Base-by-base conservation (phyloP, 2,113 vertebrate species). In the Mandrillus leucophaeus region DNA sequence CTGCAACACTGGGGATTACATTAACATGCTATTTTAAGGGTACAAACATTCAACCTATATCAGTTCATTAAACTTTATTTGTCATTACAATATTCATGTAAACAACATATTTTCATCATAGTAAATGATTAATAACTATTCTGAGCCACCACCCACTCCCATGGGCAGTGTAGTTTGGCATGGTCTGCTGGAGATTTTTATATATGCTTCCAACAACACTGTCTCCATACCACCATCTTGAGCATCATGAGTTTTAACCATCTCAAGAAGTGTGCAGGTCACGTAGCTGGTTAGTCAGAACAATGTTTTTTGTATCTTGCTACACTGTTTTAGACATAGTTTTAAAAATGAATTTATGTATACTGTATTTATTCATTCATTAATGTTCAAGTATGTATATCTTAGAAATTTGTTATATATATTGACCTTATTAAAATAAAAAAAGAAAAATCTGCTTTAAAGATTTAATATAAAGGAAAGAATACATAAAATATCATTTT, bases 391-490 rank as follows among this genome's bases (percentile, higher is more conserved):
- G 40, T 90, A 64, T 52, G 18, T 50, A 35, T 84, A 25, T 20
- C 23, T 82, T 79, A 79, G 8, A 97, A 88, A 68, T 73, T 88
- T 85, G 90, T 72, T 91, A 80, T 45, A 32, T 3, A 61, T 50
- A 17, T 75, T 23, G 5, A 5, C 20, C 38, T 88, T 89, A 68
- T 94, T 55, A 14, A 91, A 78, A 78, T 18, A 13, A 50, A 90
- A 90, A 78, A 70, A 50, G 11, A 72, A 68, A 45, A n/a, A 52
- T 50, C 8, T 81, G 0, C 38, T 88, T 96, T 35, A n/a, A 40
- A 35, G 0, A 48, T 66, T 81, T 78, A 30, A 0, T 57, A 45
- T 73, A 48, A 76, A 85, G 6, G 2, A 75, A 95, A 73, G 16
- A 50, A 40, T 35, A 80, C 68, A 43, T 50, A 32, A 40, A 75